Percentiles rank a stretch among this genome's conserved stretches.
Evolutionary conservation across 1,140 invertebrate genomes (phyloP).

Genomic region (Drosophila parvula): DNA sequence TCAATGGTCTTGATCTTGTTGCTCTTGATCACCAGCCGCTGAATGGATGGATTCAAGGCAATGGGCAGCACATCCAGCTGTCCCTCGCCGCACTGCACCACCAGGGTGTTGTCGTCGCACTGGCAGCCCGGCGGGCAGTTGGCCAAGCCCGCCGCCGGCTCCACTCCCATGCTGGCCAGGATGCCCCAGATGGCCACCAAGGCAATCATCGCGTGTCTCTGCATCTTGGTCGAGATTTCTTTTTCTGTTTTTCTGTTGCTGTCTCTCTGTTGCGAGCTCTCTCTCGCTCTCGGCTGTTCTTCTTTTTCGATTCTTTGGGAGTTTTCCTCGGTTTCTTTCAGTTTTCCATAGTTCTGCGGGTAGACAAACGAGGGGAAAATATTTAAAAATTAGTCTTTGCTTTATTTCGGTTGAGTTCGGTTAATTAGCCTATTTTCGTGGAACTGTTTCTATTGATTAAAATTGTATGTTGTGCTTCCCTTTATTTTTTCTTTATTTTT

Average conservation of each 20-base stretch:
- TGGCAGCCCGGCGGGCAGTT: conserved; percentile 91
- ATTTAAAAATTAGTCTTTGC: conserved; percentile 35
- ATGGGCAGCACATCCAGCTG: conserved; percentile 95
- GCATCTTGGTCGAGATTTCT: conserved; percentile 44
- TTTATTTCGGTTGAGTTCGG: conserved; percentile 7
- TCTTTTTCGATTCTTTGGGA: conserved; percentile 19
- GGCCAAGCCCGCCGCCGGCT: conserved; percentile 76
- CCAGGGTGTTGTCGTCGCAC: conserved; percentile 94
- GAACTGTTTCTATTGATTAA: conserved; percentile 49
- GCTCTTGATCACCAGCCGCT: conserved; percentile 91
- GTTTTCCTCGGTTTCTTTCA: conserved; percentile 36
- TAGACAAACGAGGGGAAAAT: conserved; percentile 43
- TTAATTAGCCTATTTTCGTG: conserved; percentile 54
- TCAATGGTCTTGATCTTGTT: conserved; percentile 96
- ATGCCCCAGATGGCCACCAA: conserved; percentile 55
- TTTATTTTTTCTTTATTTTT: conserved; percentile 20
- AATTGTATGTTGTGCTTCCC: conserved; percentile 11
- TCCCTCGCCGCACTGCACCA: conserved; percentile 93
- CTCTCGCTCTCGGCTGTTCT: conserved; percentile 29
- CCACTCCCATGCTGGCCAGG: conserved; percentile 31
- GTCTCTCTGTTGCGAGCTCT: not conserved
- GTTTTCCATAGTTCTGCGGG: conserved; percentile 71
- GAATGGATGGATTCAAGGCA: conserved; percentile 94
- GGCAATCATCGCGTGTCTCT: conserved; percentile 53
- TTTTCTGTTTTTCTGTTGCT: conserved; percentile 17